These are phyloP conservation scores for Gila orcuttii DNA, from an alignment of 2,113 vertebrate species.

Conservation along the genomic window DNA sequence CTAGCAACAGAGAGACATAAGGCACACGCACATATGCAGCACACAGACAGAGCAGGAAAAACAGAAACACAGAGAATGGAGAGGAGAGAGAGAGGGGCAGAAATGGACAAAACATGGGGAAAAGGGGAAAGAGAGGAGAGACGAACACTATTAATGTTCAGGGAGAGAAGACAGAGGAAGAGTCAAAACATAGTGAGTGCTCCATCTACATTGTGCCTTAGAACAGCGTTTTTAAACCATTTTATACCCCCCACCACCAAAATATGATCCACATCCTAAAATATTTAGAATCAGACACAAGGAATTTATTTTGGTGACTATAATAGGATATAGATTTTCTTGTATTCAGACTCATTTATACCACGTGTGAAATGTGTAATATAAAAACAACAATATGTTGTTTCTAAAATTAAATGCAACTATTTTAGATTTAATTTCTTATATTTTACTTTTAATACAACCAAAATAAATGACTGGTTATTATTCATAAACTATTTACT, in stretches of 20 bases:
- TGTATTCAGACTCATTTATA: background rate
- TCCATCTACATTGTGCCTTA: slow-evolving; percentile 49
- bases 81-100: background rate
- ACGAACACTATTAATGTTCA: slow-evolving; percentile 66
- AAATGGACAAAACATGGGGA: slow-evolving; percentile 34
- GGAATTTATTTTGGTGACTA: too few species aligned
- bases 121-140: slow-evolving; percentile 67
- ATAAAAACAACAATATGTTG: too few species aligned
- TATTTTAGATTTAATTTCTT: too few species aligned
- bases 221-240: background rate
- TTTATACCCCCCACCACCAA: background rate
- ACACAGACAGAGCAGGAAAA: slow-evolving; percentile 21
- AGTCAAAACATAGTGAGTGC: slow-evolving; percentile 54
- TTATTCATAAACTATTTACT: background rate
- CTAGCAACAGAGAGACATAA: slow-evolving; percentile 73
- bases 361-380: background rate
- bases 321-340: too few species aligned
- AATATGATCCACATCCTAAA: background rate
- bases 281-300: background rate
- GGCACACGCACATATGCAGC: slow-evolving; percentile 30
- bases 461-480: too few species aligned
- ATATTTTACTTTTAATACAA: too few species aligned
- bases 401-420: too few species aligned
- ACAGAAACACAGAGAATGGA: slow-evolving; percentile 12
- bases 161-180: slow-evolving; percentile 62